phyloP scores from a whole-genome alignment of 2,113 vertebrate genomes.

The Microcebus murinus region DNA sequence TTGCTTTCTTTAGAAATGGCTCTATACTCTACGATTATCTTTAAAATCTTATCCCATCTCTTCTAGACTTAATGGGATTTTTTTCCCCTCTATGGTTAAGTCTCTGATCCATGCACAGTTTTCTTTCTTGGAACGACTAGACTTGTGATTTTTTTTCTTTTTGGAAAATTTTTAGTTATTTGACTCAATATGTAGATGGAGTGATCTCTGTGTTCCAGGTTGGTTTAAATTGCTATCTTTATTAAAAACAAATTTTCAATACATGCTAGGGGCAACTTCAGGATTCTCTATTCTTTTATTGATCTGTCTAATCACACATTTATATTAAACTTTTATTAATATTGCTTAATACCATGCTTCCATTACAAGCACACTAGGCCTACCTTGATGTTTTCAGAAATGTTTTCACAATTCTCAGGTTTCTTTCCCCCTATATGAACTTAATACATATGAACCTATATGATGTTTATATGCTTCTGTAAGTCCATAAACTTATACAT shows the following conservation, averaged over 20 bases:
- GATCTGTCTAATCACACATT: neutral
- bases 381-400: neutral
- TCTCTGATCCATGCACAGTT: no score
- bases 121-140: neutral
- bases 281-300: neutral
- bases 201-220: neutral
- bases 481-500: neutral
- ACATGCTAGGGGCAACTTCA: no score
- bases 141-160: fast-evolving
- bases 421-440: neutral
- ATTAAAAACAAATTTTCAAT: neutral
- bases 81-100: neutral
- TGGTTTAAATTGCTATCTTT: neutral
- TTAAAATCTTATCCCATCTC: neutral
- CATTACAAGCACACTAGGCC: no score
- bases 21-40: no score
- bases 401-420: neutral
- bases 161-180: neutral
- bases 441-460: neutral
- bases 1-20: neutral
- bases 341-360: neutral
- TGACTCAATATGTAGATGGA: no score
- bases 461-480: neutral
- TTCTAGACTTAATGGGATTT: neutral
- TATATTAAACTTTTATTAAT: neutral